These are phyloP conservation scores for Peromyscus aztecus DNA, from an alignment of 2,797 vertebrate species.

Conservation along the genomic window DNA sequence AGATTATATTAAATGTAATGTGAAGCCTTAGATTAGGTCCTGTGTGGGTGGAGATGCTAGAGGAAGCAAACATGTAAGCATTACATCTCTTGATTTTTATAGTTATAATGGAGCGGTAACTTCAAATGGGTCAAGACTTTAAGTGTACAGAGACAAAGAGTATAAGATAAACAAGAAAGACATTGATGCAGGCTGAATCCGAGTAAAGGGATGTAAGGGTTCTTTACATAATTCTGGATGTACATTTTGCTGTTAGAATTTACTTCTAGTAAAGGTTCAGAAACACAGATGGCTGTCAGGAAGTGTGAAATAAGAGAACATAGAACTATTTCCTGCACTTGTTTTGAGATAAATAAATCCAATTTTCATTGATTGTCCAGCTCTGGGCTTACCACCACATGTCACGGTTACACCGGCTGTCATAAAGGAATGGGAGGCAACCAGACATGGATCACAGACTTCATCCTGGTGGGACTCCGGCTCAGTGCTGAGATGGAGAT, in stretches of 20 bases:
- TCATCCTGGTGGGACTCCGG: conserved; percentile 73
- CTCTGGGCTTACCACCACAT: not conserved
- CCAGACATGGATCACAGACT: conserved; percentile 62
- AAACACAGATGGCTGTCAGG: not conserved
- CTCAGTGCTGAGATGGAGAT: conserved; percentile 18
- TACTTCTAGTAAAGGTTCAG: not conserved
- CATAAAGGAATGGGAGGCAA: conserved; percentile 52
- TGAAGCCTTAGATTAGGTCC: not conserved
- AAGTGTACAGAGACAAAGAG: not conserved
- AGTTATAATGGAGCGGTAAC: not conserved
- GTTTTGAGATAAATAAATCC: not conserved
- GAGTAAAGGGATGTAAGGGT: not conserved
- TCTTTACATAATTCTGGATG: not conserved
- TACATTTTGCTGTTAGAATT: not conserved
- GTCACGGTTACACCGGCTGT: not conserved
- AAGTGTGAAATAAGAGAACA: not conserved
- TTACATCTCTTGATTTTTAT: not conserved
- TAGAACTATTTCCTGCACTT: not conserved
- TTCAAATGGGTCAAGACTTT: not conserved
- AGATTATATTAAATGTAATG: not conserved
- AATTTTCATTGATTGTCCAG: not conserved
- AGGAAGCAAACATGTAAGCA: not conserved
- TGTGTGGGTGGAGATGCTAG: not conserved
- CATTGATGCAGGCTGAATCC: not conserved
- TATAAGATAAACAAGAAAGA: not conserved